Conservation (phyloP, 2,888 invertebrate species). For the Apamea epomidion region DNA sequence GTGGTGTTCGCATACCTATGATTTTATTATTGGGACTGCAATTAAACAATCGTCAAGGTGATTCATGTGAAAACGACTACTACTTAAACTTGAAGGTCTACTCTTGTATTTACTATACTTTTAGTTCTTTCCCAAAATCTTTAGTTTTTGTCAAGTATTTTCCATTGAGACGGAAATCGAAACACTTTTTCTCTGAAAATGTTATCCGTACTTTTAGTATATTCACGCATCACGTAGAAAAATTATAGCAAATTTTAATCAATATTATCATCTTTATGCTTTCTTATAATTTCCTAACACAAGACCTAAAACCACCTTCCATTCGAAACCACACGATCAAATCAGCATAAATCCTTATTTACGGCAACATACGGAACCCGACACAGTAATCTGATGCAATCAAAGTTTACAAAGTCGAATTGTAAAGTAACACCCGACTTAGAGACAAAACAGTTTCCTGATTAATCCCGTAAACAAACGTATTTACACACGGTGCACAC, state of each 20-base stretch:
- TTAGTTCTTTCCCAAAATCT: not conserved
- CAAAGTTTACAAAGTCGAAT: slow-evolving; percentile 66
- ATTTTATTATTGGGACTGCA: not conserved
- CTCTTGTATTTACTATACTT: not conserved
- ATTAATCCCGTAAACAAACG: slow-evolving; percentile 73
- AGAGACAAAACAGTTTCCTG: slow-evolving; percentile 67
- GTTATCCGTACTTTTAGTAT: not conserved
- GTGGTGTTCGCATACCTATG: not conserved
- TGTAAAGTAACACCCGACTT: slow-evolving; percentile 67
- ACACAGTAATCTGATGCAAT: slow-evolving; percentile 65
- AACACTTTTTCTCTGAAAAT: not conserved
- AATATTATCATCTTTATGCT: not conserved
- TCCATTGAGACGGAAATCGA: not conserved
- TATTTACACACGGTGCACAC: slow-evolving; percentile 70
- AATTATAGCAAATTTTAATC: not conserved
- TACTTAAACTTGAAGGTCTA: not conserved
- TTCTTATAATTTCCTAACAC: not conserved
- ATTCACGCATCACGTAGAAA: not conserved
- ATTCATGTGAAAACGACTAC: not conserved
- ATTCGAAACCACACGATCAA: slow-evolving; percentile 51
- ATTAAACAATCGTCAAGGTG: not conserved
- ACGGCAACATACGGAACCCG: slow-evolving; percentile 49
- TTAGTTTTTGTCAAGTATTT: not conserved
- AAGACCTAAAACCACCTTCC: slow-evolving; percentile 22
- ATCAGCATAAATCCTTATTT: slow-evolving; percentile 62